These are phyloP conservation scores for Lepisosteus oculatus DNA, from an alignment of 2,113 vertebrate genomes.

Conservation along the genomic window DNA sequence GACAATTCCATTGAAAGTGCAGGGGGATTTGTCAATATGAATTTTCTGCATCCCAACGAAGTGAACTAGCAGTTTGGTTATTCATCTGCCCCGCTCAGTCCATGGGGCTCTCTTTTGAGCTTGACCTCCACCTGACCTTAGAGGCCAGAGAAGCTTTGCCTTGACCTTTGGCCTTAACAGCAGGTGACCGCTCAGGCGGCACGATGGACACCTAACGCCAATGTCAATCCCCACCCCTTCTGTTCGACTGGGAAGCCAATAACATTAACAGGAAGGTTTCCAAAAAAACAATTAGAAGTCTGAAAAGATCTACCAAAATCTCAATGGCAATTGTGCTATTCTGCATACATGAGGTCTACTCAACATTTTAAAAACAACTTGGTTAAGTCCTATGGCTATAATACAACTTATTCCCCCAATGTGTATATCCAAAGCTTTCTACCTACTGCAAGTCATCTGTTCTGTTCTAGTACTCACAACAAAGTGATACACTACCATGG, in stretches of 20 bases:
- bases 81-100: constrained; percentile 66
- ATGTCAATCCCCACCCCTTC: constrained; percentile 11
- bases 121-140: constrained; percentile 52
- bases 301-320: no score
- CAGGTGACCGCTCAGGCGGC: constrained; percentile 26
- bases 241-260: not conserved
- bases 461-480: no score
- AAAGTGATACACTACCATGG: no score
- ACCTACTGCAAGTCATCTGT: no score
- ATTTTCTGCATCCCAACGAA: constrained; percentile 74
- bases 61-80: constrained; percentile 62
- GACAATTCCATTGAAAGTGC: constrained; percentile 74
- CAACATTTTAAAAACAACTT: no score
- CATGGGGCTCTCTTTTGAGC: constrained; percentile 51
- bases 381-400: no score
- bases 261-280: no score
- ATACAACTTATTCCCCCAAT: no score
- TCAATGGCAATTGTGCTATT: no score
- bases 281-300: no score
- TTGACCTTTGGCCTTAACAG: constrained; percentile 54
- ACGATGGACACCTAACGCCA: constrained; percentile 26
- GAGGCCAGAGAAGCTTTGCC: constrained; percentile 48
- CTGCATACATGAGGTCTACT: no score
- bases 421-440: no score
- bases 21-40: constrained; percentile 71